Conservation (phyloP, 1,140 invertebrate species). For the Chironomus striatipennis region DNA sequence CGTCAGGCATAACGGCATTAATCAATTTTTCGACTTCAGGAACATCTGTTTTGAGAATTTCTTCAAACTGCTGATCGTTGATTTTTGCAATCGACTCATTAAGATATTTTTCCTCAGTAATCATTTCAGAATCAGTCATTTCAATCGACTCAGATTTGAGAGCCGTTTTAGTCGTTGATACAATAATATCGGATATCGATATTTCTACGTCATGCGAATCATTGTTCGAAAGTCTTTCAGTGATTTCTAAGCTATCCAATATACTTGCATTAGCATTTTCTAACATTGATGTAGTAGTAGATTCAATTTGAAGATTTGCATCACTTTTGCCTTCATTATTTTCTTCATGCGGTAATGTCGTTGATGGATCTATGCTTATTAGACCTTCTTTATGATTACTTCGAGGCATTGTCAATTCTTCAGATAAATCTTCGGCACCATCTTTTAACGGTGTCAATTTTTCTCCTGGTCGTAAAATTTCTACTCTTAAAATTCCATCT, state of each 20-base stretch:
- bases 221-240: background rate
- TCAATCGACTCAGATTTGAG: background rate
- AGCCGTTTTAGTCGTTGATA: background rate
- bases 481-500: slow-evolving; percentile 89
- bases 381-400: slow-evolving; percentile 4
- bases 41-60: slow-evolving; percentile 39
- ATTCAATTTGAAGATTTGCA: background rate
- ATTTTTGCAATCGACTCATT: background rate
- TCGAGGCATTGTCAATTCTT: slow-evolving; percentile 29
- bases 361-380: slow-evolving; percentile 24
- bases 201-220: background rate
- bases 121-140: slow-evolving; percentile 9
- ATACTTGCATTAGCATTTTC: background rate
- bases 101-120: background rate
- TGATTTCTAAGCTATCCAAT: background rate
- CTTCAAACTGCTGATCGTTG: slow-evolving; percentile 5
- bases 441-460: slow-evolving; percentile 55
- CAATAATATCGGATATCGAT: slow-evolving; percentile 15
- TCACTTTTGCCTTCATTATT: background rate
- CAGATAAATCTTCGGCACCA: slow-evolving; percentile 30
- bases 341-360: slow-evolving; percentile 20
- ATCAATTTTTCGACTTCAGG: slow-evolving; percentile 42
- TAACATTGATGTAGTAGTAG: background rate
- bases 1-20: slow-evolving; percentile 51
- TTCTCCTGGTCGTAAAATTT: slow-evolving; percentile 71